phyloP scores from a whole-genome alignment of 2,797 vertebrate species.

The Dryobates pubescens region DNA sequence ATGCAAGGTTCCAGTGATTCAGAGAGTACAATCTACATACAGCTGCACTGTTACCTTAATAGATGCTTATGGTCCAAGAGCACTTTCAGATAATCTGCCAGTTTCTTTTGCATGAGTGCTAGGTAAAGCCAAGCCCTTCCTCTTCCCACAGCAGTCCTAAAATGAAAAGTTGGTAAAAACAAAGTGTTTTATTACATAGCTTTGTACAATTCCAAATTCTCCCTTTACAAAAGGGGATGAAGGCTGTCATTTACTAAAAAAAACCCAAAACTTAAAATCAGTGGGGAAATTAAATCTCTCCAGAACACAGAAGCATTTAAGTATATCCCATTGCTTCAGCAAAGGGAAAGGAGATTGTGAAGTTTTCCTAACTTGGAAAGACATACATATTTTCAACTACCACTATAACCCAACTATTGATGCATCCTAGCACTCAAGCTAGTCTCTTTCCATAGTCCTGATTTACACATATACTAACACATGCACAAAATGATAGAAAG shows the following conservation, averaged over 20 bases:
- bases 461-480: neutral
- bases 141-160: constrained; percentile 91
- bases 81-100: constrained; percentile 94
- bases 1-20: neutral
- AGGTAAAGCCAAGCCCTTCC: constrained; percentile 96
- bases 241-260: neutral
- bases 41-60: constrained; percentile 76
- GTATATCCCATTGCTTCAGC: neutral
- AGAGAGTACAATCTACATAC: neutral
- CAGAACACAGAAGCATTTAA: neutral
- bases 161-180: constrained; percentile 30
- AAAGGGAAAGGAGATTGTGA: neutral
- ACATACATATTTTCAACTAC: neutral
- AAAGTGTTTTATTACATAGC: neutral
- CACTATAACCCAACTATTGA: neutral
- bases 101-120: constrained; percentile 97
- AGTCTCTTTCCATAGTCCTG: neutral
- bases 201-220: neutral
- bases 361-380: neutral
- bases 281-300: neutral
- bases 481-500: neutral
- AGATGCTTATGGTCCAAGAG: constrained; percentile 92
- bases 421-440: neutral
- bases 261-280: neutral
- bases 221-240: neutral